Conservation (phyloP, 2,113 vertebrate species). For the Lasiurus borealis region DNA sequence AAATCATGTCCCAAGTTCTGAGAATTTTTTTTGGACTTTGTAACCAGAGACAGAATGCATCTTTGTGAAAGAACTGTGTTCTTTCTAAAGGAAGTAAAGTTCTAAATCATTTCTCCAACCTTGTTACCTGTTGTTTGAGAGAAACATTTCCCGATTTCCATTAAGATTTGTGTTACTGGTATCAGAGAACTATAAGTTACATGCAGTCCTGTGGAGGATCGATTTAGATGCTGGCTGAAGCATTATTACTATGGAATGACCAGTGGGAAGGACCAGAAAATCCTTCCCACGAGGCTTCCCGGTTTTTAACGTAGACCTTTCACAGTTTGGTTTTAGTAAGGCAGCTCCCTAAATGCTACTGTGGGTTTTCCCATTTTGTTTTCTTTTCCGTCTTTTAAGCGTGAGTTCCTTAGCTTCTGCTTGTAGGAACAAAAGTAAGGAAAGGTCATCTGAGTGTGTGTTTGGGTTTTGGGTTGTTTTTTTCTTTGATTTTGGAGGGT, state of each 20-base stretch:
- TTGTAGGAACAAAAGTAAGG: conserved; percentile 18
- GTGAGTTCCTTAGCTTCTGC: conserved; percentile 33
- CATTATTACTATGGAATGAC: conserved; percentile 17
- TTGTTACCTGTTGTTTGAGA: conserved; percentile 62
- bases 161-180: neutral
- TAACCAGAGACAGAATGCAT: conserved; percentile 58
- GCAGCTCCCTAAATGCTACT: conserved; percentile 32
- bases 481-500: neutral
- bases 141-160: neutral
- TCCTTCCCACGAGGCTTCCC: neutral
- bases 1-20: conserved; percentile 45
- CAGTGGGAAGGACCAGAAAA: neutral
- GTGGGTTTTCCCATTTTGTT: conserved; percentile 33
- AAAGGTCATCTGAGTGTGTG: neutral
- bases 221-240: conserved; percentile 12
- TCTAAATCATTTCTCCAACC: conserved; percentile 57
- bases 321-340: conserved; percentile 54
- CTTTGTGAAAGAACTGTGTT: conserved; percentile 69
- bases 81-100: conserved; percentile 73
- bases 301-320: conserved; percentile 20
- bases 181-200: neutral
- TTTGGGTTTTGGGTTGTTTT: neutral
- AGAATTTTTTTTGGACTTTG: conserved; percentile 53
- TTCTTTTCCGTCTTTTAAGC: conserved; percentile 11
- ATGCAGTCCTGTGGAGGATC: neutral